These are phyloP conservation scores for Perizoma affinitatum DNA, from an alignment of 2,888 invertebrate genomes.

Conservation along the genomic window DNA sequence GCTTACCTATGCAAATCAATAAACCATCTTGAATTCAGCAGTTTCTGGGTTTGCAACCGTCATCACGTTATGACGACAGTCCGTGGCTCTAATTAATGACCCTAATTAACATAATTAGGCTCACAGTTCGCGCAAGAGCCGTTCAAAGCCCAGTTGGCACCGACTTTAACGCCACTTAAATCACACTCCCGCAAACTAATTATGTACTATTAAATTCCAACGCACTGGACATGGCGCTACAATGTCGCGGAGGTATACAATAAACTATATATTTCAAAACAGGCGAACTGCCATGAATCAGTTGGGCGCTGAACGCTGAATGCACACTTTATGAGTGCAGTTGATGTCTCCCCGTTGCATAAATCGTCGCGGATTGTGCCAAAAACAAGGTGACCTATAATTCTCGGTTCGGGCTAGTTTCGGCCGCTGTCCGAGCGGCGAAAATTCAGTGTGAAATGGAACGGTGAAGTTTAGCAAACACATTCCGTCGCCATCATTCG, in stretches of 20 bases:
- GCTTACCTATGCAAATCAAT: constrained; percentile 23
- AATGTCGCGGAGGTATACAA: constrained; percentile 51
- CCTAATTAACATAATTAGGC: constrained; percentile 36
- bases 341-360: constrained; percentile 69
- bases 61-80: constrained; percentile 26
- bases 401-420: constrained; percentile 54
- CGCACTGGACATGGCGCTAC: constrained; percentile 37
- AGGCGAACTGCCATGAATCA: constrained; percentile 63
- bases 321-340: constrained; percentile 77
- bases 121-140: constrained; percentile 30
- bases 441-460: constrained; percentile 50
- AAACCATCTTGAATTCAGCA: constrained; percentile 7
- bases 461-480: constrained; percentile 56
- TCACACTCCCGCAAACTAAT: constrained; percentile 42
- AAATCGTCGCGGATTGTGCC: constrained; percentile 70
- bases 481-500: constrained; percentile 53
- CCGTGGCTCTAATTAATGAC: constrained; percentile 24
- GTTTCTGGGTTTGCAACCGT: constrained; percentile 17
- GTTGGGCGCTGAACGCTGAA: constrained; percentile 55
- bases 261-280: constrained; percentile 64
- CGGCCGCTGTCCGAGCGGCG: constrained; percentile 51
- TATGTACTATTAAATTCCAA: constrained; percentile 39
- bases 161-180: constrained; percentile 40
- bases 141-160: constrained; percentile 33
- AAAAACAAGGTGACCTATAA: constrained; percentile 65